A percentile compares a stretch with the other conserved stretches of the same genome.
phyloP scores from a whole-genome alignment of 2,113 vertebrate genomes.

The Forbesichthys papilliferus region DNA sequence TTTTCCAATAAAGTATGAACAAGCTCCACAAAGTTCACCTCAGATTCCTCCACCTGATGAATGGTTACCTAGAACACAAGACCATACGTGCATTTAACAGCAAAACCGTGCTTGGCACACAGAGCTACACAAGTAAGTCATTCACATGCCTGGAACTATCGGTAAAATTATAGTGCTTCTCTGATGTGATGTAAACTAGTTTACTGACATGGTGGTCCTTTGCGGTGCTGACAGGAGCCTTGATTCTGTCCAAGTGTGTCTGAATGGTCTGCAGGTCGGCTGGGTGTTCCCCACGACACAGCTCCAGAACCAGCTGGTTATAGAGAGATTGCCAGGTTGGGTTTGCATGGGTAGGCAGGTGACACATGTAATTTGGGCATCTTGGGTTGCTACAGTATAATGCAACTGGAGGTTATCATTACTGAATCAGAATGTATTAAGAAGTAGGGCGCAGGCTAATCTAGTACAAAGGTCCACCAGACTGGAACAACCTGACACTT shows the following conservation, averaged over 20 bases:
- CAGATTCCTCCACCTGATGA: slow-evolving; percentile 70
- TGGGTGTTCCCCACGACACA: slow-evolving; percentile 67
- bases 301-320: slow-evolving; percentile 69
- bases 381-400: too few species aligned
- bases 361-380: too few species aligned
- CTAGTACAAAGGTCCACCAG: too few species aligned
- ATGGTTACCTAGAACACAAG: slow-evolving; percentile 52
- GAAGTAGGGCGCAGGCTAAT: too few species aligned
- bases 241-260: slow-evolving; percentile 72
- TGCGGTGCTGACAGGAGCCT: slow-evolving; percentile 64
- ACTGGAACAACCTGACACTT: too few species aligned
- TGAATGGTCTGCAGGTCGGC: slow-evolving; percentile 68
- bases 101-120: background rate
- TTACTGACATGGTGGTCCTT: slow-evolving; percentile 64
- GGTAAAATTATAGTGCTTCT: background rate
- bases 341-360: too few species aligned
- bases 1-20: slow-evolving; percentile 70
- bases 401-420: too few species aligned
- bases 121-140: too few species aligned
- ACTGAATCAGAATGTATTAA: too few species aligned
- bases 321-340: background rate
- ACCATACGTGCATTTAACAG: background rate
- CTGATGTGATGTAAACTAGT: background rate
- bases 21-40: slow-evolving; percentile 74
- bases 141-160: background rate